Percentiles rank a stretch among this genome's conserved stretches.
Evolutionary conservation across 2,888 invertebrate genomes (phyloP).

Genomic region (Agrenia bidenticulata): DNA sequence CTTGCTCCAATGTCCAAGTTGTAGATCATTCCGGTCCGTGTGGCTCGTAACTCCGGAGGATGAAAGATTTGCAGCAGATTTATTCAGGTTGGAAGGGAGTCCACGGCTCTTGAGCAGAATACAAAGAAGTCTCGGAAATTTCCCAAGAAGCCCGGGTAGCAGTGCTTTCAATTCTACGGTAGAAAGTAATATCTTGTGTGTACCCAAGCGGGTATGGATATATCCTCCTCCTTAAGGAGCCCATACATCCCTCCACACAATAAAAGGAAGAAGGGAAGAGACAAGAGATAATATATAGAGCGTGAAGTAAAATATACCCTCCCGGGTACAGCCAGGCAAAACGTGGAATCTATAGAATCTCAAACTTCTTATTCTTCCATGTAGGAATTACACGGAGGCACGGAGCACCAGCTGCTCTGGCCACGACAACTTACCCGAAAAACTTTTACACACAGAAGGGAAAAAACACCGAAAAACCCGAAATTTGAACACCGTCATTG

Average conservation of each 20-base stretch:
- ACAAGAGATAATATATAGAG: slow-evolving; percentile 42
- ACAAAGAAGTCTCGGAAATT: slow-evolving; percentile 35
- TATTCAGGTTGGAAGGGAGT: slow-evolving; percentile 40
- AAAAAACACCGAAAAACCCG: not conserved
- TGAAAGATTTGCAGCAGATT: slow-evolving; percentile 51
- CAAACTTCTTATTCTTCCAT: too few species aligned
- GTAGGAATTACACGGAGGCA: not conserved
- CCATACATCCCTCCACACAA: slow-evolving; percentile 28
- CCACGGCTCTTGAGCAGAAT: slow-evolving; percentile 33
- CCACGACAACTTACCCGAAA: not conserved
- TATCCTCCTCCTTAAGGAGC: slow-evolving; percentile 30
- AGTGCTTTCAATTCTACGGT: not conserved
- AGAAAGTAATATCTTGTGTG: slow-evolving; percentile 7
- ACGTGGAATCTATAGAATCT: too few species aligned
- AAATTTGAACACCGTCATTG: too few species aligned
- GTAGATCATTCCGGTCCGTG: not conserved
- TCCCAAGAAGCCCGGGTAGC: not conserved
- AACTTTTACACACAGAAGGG: not conserved
- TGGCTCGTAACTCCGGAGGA: slow-evolving; percentile 26
- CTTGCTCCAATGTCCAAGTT: too few species aligned
- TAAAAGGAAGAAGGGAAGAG: slow-evolving; percentile 12
- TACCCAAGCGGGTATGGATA: slow-evolving; percentile 1
- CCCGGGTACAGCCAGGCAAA: too few species aligned
- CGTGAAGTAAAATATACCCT: slow-evolving; percentile 37
- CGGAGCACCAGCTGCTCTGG: not conserved